Evolutionary conservation across 2,888 invertebrate species (phyloP), one percentile per base, ranked within the genome.

Genomic region (Blastobasis lacticolella): DNA sequence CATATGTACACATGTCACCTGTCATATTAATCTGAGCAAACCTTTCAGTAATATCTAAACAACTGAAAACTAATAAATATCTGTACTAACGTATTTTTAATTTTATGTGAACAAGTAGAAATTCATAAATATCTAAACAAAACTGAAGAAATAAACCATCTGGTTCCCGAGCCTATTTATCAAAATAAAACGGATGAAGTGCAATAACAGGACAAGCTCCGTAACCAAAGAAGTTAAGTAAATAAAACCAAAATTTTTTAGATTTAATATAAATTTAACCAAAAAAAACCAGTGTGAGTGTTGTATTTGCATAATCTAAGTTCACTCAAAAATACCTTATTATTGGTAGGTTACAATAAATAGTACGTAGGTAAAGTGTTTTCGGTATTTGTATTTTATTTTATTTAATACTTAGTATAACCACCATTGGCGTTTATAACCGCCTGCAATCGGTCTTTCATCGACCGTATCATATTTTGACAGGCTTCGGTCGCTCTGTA

Each of bases 381-480:
- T 42, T 42, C 42, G 42, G 8, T 42, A 42, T 42, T 40, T 40
- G 5, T 40, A 40, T 40, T 42, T 42, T 42, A 42, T 6, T 42
- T 4, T n/a, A 42, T n/a, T 6, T 4, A 42, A 42, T 42, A 42
- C 42, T 42, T 42, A 42, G 42, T 42, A 42, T 37, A 43, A 49
- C 49, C 49, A 10, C 49, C 49, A 42, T 49, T n/a, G 10, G 49
- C 43, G 37, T 49, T 36, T 49, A 42, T 42, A 49, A 42, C 43
- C 42, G 49, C 44, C 37, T 49, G 49, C 38, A 49, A 43, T 45
- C 45, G 10, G 49, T 45, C 8, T 45, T 44, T 49, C 49, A 49
- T 49, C 37, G 49, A 49, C 38, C 45, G 44, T 49, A 49, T 49
- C 44, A 44, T 49, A 38, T 49, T 49, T 49, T 6, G 43, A 43